Conservation (phyloP, 2,797 vertebrate genomes). For the Hemibagrus guttatus region DNA sequence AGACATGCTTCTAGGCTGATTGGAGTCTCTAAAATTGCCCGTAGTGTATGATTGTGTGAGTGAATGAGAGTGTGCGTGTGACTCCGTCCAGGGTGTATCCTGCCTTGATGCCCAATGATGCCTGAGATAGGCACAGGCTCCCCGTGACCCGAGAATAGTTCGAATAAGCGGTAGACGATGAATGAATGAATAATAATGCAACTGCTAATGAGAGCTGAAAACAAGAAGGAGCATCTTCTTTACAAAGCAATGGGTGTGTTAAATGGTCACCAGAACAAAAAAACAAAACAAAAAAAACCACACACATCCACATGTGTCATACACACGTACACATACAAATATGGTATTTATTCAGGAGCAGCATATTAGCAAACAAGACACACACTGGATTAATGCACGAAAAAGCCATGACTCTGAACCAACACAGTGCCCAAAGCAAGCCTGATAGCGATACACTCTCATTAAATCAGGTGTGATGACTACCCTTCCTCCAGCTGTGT, state of each 20-base stretch:
- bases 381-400: slow-evolving; percentile 25
- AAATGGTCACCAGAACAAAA: background rate
- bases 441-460: background rate
- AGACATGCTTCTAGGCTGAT: no score
- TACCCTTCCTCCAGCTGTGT: slow-evolving; percentile 43
- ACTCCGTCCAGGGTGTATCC: no score
- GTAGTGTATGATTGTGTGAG: no score
- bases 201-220: slow-evolving; percentile 37
- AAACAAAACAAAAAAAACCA: background rate
- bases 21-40: no score
- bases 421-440: slow-evolving; percentile 16
- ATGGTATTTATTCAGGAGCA: background rate
- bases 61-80: no score
- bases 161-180: no score
- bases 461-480: slow-evolving; percentile 49
- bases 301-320: background rate
- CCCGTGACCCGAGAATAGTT: no score
- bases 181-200: no score
- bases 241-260: slow-evolving; percentile 15
- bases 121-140: no score
- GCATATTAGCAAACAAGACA: background rate
- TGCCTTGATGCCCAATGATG: no score
- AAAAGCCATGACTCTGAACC: slow-evolving; percentile 52
- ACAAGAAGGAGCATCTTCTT: background rate
- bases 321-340: background rate